phyloP scores from a whole-genome alignment of 2,888 invertebrate genomes.

The Nymphalis polychloros region DNA sequence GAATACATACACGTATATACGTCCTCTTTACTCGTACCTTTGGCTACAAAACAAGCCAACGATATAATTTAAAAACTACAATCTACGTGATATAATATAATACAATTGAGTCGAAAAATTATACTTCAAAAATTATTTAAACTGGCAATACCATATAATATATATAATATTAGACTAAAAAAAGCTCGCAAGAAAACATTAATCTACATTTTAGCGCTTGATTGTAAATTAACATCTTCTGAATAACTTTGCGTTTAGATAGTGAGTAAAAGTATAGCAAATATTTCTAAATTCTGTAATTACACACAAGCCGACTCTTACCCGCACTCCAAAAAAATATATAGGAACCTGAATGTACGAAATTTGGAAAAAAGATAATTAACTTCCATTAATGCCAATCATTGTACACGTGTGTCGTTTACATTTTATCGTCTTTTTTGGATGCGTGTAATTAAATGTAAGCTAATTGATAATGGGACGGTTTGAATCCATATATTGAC shows the following conservation, averaged over 20 bases:
- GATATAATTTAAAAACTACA: conserved; percentile 13
- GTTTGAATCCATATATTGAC: conserved; percentile 38
- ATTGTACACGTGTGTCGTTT: neutral
- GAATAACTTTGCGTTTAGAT: conserved; percentile 11
- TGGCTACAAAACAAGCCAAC: conserved; percentile 23
- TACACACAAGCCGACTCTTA: conserved; percentile 41
- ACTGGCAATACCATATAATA: neutral
- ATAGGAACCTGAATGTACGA: conserved; percentile 45
- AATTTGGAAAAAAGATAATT: conserved; percentile 35
- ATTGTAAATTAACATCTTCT: conserved; percentile 13
- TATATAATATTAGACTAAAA: neutral
- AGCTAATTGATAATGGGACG: conserved; percentile 39
- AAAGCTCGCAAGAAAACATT: conserved; percentile 4
- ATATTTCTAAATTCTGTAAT: conserved; percentile 19
- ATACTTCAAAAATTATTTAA: neutral
- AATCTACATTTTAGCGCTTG: neutral
- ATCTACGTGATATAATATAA: conserved; percentile 10
- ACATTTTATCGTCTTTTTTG: neutral
- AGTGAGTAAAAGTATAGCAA: conserved; percentile 24
- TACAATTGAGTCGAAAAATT: neutral
- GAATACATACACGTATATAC: conserved; percentile 16
- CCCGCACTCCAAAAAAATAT: conserved; percentile 41
- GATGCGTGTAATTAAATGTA: conserved; percentile 38
- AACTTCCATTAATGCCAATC: conserved; percentile 25
- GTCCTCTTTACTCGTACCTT: conserved; percentile 11